Conservation (phyloP, 2,888 invertebrate genomes). For the Sarcophaga subvicina region DNA sequence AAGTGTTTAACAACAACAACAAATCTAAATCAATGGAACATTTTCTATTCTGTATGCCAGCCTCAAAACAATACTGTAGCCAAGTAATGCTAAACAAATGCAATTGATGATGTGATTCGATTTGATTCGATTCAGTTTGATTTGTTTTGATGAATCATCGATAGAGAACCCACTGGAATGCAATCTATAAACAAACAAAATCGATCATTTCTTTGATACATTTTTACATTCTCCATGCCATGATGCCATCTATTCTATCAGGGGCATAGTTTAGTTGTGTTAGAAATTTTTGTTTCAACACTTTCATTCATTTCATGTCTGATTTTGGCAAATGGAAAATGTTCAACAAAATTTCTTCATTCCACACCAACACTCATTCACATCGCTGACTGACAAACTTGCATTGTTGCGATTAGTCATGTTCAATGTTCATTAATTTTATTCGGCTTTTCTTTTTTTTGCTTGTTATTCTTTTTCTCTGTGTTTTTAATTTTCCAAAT, state of each 20-base stretch:
- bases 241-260: neutral
- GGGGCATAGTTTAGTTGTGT: slow-evolving; percentile 19
- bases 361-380: neutral
- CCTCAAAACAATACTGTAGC: neutral
- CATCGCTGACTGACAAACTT: neutral
- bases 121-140: neutral
- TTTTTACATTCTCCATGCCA: too few relatives aligned
- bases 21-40: too few relatives aligned
- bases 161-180: neutral
- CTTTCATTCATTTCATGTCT: slow-evolving; percentile 35
- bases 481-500: slow-evolving; percentile 9
- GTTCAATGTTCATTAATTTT: slow-evolving; percentile 17
- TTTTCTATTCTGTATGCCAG: neutral
- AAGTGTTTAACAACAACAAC: too few relatives aligned
- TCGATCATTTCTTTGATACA: neutral
- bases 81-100: slow-evolving; percentile 27
- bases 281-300: slow-evolving; percentile 59
- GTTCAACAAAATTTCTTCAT: slow-evolving; percentile 18
- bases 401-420: neutral
- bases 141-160: slow-evolving; percentile 18
- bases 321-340: slow-evolving; percentile 65
- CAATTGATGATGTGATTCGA: slow-evolving; percentile 24
- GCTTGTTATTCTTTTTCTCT: too few relatives aligned
- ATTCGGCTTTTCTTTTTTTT: neutral
- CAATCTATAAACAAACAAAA: neutral